phyloP scores from a whole-genome alignment of 2,888 invertebrate species.

The Sthenelais limicola region DNA sequence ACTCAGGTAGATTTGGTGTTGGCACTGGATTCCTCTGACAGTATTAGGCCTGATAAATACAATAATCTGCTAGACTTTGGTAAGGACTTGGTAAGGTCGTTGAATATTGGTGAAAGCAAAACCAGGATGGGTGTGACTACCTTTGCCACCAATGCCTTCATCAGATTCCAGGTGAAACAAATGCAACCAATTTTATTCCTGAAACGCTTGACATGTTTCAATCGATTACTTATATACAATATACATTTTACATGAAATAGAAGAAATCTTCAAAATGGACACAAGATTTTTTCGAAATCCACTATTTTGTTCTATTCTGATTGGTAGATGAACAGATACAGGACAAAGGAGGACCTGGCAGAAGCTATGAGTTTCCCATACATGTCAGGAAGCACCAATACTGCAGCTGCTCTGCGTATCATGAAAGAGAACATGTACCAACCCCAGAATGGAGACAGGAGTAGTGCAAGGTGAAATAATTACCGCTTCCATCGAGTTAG shows the following conservation, averaged over 20 bases:
- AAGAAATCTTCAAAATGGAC: too few relatives aligned
- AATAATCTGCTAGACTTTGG: conserved; percentile 45
- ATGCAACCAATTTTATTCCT: too few relatives aligned
- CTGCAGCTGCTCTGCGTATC: conserved; percentile 23
- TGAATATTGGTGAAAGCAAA: neutral
- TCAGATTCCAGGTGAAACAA: conserved; percentile 28
- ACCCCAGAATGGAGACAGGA: conserved; percentile 15
- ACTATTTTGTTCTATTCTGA: too few relatives aligned
- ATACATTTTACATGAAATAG: too few relatives aligned
- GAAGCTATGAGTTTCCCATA: conserved; percentile 41
- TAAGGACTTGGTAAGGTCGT: conserved; percentile 27
- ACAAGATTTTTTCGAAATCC: too few relatives aligned
- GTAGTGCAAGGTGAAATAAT: neutral
- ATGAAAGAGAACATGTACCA: conserved; percentile 27
- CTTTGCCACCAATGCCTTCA: neutral
- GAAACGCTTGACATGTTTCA: too few relatives aligned
- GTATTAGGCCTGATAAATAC: conserved; percentile 47
- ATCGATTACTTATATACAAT: too few relatives aligned
- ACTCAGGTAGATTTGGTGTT: conserved; percentile 46
- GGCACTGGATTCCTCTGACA: conserved; percentile 49
- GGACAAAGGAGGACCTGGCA: neutral
- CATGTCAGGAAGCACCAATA: conserved; percentile 40
- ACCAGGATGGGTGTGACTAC: conserved; percentile 23
- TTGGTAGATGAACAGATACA: conserved; percentile 35
- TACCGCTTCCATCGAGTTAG: too few relatives aligned